These are phyloP conservation scores for Melanotaenia parkinsoni DNA, from an alignment of 2,797 vertebrate species.

Conservation along the genomic window DNA sequence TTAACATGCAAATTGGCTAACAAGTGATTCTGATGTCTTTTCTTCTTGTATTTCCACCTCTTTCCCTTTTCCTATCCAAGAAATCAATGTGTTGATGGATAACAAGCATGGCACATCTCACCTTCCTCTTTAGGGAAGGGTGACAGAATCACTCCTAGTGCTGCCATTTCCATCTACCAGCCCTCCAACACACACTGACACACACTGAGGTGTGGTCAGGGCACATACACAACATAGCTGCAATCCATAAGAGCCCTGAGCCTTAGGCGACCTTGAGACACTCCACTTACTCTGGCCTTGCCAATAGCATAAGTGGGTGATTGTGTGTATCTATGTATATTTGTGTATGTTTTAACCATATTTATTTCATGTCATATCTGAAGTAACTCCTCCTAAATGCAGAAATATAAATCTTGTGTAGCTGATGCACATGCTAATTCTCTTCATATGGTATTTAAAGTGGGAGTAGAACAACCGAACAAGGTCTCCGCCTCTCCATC, in stretches of 20 bases:
- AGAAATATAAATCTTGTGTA: slow-evolving; percentile 40
- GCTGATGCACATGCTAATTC: slow-evolving; percentile 52
- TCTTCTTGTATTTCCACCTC: slow-evolving; percentile 41
- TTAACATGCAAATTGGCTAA: slow-evolving; percentile 35
- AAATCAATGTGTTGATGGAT: slow-evolving; percentile 89
- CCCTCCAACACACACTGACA: slow-evolving; percentile 61
- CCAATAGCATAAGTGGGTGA: slow-evolving; percentile 58
- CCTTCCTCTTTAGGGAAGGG: slow-evolving; percentile 82
- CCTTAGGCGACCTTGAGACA: slow-evolving; percentile 78
- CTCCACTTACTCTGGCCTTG: slow-evolving; percentile 66
- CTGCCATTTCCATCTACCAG: slow-evolving; percentile 83
- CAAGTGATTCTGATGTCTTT: slow-evolving; percentile 40
- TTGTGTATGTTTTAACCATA: slow-evolving; percentile 12
- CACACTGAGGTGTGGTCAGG: slow-evolving; percentile 67
- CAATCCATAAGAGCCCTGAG: slow-evolving; percentile 81
- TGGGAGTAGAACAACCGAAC: slow-evolving; percentile 63
- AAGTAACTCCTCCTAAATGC: slow-evolving; percentile 17
- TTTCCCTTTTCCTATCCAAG: slow-evolving; percentile 47
- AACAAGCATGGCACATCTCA: slow-evolving; percentile 85
- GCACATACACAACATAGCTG: slow-evolving; percentile 62
- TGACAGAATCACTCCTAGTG: slow-evolving; percentile 85
- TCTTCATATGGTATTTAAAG: slow-evolving; percentile 65
- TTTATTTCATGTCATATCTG: slow-evolving; percentile 28
- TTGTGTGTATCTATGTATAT: slow-evolving; percentile 12
- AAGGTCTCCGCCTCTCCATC: slow-evolving; percentile 56